A percentile compares a stretch with the other conserved stretches of the same genome.
Evolutionary conservation across 2,113 vertebrate genomes (phyloP).

Genomic region (Galemys pyrenaicus): DNA sequence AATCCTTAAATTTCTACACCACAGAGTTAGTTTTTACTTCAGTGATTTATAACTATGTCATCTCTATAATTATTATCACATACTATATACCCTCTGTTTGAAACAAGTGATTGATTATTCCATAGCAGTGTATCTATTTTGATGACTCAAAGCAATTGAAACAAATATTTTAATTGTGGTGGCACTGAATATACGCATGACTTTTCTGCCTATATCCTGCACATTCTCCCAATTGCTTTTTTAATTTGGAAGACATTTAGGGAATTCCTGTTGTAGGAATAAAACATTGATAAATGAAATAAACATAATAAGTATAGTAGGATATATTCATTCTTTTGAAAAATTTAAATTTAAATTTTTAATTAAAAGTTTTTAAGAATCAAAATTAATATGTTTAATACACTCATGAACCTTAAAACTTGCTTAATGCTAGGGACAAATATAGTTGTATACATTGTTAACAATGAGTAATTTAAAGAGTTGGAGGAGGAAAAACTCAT

Average conservation of each 20-base stretch:
- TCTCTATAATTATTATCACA: background rate
- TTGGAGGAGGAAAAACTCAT: background rate
- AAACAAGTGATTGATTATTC: background rate
- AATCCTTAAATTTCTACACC: background rate
- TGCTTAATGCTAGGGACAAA: constrained; percentile 1
- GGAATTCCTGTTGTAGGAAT: background rate
- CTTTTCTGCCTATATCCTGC: background rate
- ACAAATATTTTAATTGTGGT: background rate
- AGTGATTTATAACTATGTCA: background rate
- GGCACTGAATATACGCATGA: background rate
- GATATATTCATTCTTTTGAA: constrained; percentile 29
- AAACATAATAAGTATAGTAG: constrained; percentile 33
- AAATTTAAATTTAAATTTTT: constrained; percentile 42
- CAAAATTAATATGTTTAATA: constrained; percentile 15
- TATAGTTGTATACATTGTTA: background rate
- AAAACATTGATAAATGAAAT: constrained; percentile 59
- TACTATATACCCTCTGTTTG: background rate
- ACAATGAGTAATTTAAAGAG: constrained; percentile 25
- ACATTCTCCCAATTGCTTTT: background rate
- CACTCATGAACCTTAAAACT: constrained; percentile 44
- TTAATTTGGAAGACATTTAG: constrained; percentile 38
- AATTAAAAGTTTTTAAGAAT: background rate
- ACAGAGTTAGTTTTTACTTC: constrained; percentile 4
- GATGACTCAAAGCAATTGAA: background rate
- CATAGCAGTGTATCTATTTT: background rate